phyloP scores from a whole-genome alignment of 1,140 invertebrate species.

The Aphidius gifuensis region DNA sequence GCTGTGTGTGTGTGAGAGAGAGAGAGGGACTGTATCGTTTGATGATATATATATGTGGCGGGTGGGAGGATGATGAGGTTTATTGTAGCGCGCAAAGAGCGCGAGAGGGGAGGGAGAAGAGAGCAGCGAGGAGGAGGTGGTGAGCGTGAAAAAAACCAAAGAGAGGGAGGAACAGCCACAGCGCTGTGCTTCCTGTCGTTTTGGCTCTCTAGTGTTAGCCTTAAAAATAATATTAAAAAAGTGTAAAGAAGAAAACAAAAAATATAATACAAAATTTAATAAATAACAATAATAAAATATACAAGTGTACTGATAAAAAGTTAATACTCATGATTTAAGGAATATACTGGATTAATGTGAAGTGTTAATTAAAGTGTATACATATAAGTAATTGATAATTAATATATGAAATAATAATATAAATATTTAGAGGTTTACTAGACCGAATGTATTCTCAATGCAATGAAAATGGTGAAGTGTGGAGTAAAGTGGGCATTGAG shows the following conservation, averaged over 20 bases:
- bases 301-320: constrained; percentile 5
- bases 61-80: neutral
- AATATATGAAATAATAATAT: neutral
- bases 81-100: neutral
- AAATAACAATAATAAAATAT: constrained; percentile 1
- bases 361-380: no score
- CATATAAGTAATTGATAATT: neutral
- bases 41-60: neutral
- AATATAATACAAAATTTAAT: neutral
- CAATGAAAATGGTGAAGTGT: constrained; percentile 55
- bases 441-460: constrained; percentile 54
- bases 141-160: constrained; percentile 17
- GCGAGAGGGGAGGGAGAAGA: neutral
- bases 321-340: no score
- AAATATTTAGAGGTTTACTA: constrained; percentile 6
- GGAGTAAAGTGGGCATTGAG: constrained; percentile 50
- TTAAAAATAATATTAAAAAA: constrained; percentile 20
- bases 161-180: constrained; percentile 18
- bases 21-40: neutral
- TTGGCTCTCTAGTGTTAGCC: constrained; percentile 26
- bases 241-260: neutral
- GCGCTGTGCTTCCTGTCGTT: constrained; percentile 28
- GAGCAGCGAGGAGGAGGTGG: neutral
- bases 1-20: neutral
- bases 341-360: no score